phyloP scores from a whole-genome alignment of 2,888 invertebrate species.

The Cenopis cana region DNA sequence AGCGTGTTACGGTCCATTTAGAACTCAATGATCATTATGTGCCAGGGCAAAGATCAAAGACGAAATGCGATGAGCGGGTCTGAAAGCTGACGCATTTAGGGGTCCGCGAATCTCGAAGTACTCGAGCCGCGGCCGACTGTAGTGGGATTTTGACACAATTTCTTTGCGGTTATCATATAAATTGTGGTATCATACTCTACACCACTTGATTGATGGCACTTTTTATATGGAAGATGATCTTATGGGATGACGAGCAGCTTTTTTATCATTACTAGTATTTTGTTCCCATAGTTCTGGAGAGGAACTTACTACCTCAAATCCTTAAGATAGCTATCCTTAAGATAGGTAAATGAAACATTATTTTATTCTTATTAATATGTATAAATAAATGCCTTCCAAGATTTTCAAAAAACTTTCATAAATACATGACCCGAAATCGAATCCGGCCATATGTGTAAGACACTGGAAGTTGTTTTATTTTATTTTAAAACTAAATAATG shows the following conservation, averaged over 20 bases:
- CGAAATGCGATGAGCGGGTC: slow-evolving; percentile 22
- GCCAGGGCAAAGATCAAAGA: slow-evolving; percentile 42
- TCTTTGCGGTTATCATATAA: slow-evolving; percentile 3
- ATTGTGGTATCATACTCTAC: neutral
- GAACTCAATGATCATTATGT: slow-evolving; percentile 42
- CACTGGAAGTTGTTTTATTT: too few relatives aligned
- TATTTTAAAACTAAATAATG: too few relatives aligned
- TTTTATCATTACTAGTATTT: neutral
- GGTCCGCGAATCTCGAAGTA: slow-evolving; percentile 16
- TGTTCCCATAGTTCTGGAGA: too few relatives aligned
- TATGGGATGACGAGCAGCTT: neutral
- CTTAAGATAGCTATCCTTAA: too few relatives aligned
- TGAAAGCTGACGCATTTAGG: slow-evolving; percentile 29
- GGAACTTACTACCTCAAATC: too few relatives aligned
- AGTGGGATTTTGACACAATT: slow-evolving; percentile 12
- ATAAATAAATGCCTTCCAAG: too few relatives aligned
- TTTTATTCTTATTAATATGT: too few relatives aligned
- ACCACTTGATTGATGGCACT: neutral
- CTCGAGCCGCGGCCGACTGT: slow-evolving; percentile 15
- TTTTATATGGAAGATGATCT: neutral
- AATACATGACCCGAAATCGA: too few relatives aligned
- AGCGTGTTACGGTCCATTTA: slow-evolving; percentile 31
- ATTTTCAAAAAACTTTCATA: too few relatives aligned
- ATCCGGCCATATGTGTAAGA: too few relatives aligned
- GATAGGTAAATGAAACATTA: too few relatives aligned